Evolutionary conservation across 2,888 invertebrate genomes (phyloP), one percentile per base, ranked within the genome.

Genomic region (Halictus quadricinctus): DNA sequence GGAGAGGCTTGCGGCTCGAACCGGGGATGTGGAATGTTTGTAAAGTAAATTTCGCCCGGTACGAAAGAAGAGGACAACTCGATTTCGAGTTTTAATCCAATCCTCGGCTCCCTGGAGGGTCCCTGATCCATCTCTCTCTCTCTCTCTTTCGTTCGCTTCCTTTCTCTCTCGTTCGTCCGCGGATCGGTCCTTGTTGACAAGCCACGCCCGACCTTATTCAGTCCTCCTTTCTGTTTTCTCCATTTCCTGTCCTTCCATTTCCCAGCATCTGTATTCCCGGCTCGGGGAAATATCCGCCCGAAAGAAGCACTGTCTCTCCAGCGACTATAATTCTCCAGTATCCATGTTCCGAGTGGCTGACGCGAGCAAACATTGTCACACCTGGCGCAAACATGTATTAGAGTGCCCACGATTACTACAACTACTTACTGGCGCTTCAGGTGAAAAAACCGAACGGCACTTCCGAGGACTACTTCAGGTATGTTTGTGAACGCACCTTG

Each of bases 71-170:
- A 89, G 85, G 84, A 89, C 88, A 93, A 93, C 91, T 93, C 91
- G 91, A 93, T 93, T 92, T 91, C 90, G 92, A 93, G 92, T 93
- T 93, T 93, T 93, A 93, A 93, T 93, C 90, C 91, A 92, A 93
- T 93, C 88, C 81, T 84, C 64, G 76, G 85, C 10, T 48, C 88
- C 88, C 88, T 85, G 41, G 64, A 83, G 83, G 89, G 83, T 81
- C 74, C 77, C 54, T 66, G 36, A 58, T 60, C 29, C 76, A 46
- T 74, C 73, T 46, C 10, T 5, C 8, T 70, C 54, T 18, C 72
- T 15, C 72, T 15, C 54, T 6, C 15, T 36, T 21, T 21, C 72
- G 2, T 2, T 21, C 72, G 21, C 66, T 15, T 8, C 60, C 64
- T 60, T 13, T 13, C 25, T 13, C 25, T 25, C 25, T 25, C 25